Evolutionary conservation across 2,888 invertebrate species (phyloP), one percentile per base, ranked within the genome.

Genomic region (Sialis lutaria): DNA sequence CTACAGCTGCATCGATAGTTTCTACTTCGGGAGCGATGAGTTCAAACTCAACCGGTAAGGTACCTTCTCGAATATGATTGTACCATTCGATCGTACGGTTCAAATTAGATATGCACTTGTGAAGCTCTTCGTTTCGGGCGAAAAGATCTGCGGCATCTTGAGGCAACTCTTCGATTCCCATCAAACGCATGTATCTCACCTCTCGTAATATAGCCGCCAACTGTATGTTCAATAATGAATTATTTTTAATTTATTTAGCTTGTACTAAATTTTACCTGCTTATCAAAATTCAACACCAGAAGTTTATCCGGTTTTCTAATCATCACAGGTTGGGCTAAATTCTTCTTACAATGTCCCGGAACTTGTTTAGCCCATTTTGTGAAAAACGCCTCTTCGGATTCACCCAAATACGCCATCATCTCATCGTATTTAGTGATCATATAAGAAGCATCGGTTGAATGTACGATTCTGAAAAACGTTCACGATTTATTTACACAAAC

Each of bases 201-300:
- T 93, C 91, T 46, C 82, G 74, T n/a, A 93, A 63, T 10, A 85
- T 69, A 52, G 77, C 75, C 40, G 73, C 74, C 39, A 93, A 67
- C 77, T 82, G 63, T 40, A 60, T n/a, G n/a, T 60, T 33, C 8
- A 30, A 1, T n/a, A 33, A 43, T 6, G 1, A 9, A 10, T 40
- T 9, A 9, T 12, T 9, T 40, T 12, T 9, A 40, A 12, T 12
- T 35, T n/a, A n/a, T 35, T 4, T 35, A 9, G 3, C 2, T 35
- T 35, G 4, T 2, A 35, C 35, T 35, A 4, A n/a, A 10, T 35
- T n/a, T n/a, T 35, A 35, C 35, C 10, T 35, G 10, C 22, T 22
- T 64, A 54, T 79, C 76, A 54, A 86, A 84, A 61, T 86, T 86
- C 37, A 80, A 67, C 39, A 67, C 63, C 3, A 85, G 64, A 40